Percentiles rank a stretch among this genome's conserved stretches.
Evolutionary conservation across 2,888 invertebrate genomes (phyloP).

Genomic region (Mechanitis messenoides): DNA sequence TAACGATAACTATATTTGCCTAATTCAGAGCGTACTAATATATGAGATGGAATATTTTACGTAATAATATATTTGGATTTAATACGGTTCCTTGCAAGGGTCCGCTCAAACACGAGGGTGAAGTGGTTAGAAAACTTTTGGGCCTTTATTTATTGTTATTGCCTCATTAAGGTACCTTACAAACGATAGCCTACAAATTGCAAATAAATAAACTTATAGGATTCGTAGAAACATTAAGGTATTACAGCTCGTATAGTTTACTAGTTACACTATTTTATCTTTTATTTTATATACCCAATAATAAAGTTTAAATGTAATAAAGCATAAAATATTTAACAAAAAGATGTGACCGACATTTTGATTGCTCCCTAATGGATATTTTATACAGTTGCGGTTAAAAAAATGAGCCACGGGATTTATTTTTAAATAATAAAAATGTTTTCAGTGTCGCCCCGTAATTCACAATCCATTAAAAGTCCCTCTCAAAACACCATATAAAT

Average conservation of each 20-base stretch:
- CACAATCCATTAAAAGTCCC: constrained; percentile 19
- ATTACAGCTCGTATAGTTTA: constrained; percentile 34
- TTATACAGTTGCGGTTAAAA: constrained; percentile 29
- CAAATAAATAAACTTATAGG: constrained; percentile 68
- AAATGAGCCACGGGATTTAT: constrained; percentile 25
- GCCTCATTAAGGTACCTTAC: constrained; percentile 74
- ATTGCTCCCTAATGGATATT: constrained; percentile 34
- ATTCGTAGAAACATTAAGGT: constrained; percentile 56
- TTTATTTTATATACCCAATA: not conserved
- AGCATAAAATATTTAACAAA: constrained; percentile 31
- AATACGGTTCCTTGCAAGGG: constrained; percentile 67
- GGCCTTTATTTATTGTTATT: constrained; percentile 77
- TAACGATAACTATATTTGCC: not conserved
- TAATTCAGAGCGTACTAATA: constrained; percentile 18
- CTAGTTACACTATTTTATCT: not conserved
- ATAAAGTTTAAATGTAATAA: constrained; percentile 3
- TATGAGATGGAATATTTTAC: constrained; percentile 27
- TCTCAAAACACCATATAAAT: constrained; percentile 15
- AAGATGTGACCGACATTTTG: constrained; percentile 40
- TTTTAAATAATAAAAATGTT: constrained; percentile 27
- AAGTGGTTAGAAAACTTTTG: constrained; percentile 71
- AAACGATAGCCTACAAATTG: constrained; percentile 74
- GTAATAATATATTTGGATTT: constrained; percentile 53
- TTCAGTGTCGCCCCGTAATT: constrained; percentile 18
- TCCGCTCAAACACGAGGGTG: constrained; percentile 54